phyloP scores from a whole-genome alignment of 1,140 invertebrate genomes.

The Drosophila ogumai region DNA sequence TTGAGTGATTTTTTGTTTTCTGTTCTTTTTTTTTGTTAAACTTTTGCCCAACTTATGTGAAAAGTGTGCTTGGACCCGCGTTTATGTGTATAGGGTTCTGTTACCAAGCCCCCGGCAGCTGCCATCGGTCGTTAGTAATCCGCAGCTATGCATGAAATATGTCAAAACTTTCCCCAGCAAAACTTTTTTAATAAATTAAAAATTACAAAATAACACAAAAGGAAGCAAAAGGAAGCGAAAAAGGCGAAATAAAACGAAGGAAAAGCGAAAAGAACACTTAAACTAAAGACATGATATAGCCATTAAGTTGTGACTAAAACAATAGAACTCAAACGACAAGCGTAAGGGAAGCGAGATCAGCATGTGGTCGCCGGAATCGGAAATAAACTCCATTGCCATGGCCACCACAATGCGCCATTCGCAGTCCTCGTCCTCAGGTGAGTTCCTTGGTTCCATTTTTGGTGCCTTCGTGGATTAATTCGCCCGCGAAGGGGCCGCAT shows the following conservation, averaged over 20 bases:
- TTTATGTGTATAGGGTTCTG: constrained; percentile 35
- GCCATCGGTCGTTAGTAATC: constrained; percentile 44
- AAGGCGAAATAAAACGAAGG: constrained; percentile 21
- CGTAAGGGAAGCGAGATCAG: constrained; percentile 41
- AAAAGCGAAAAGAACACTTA: constrained; percentile 12
- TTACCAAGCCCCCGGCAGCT: constrained; percentile 20
- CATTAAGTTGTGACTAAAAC: constrained; percentile 33
- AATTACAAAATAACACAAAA: constrained; percentile 43
- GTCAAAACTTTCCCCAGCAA: constrained; percentile 52
- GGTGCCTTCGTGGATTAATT: constrained; percentile 2
- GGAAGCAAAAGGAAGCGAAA: neutral
- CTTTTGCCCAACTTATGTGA: constrained; percentile 45
- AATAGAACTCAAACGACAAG: constrained; percentile 11
- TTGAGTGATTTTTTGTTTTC: constrained; percentile 14
- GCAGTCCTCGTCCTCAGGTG: constrained; percentile 85
- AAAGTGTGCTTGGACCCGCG: constrained; percentile 25
- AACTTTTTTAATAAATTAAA: constrained; percentile 75
- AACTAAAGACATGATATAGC: constrained; percentile 54
- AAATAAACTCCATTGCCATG: constrained; percentile 86
- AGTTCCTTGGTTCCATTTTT: constrained; percentile 38
- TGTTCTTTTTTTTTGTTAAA: constrained; percentile 19
- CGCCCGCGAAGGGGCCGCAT: neutral
- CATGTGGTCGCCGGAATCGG: constrained; percentile 85
- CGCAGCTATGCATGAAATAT: constrained; percentile 67
- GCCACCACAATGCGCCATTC: constrained; percentile 84